phyloP scores from a whole-genome alignment of 1,140 invertebrate species.

The Ganaspis sp. region DNA sequence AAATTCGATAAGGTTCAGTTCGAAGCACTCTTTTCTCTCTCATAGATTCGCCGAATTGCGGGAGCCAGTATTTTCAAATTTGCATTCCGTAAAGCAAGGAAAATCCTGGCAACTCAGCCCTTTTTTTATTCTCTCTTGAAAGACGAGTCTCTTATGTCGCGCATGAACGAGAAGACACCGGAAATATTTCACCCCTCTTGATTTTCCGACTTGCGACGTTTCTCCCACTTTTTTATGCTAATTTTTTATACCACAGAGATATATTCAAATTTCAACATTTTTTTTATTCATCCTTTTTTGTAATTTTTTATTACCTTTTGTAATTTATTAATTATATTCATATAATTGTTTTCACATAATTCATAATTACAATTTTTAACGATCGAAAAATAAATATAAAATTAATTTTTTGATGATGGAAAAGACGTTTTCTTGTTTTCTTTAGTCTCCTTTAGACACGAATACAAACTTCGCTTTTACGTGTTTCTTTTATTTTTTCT shows the following conservation, averaged over 20 bases:
- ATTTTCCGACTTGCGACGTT: constrained; percentile 45
- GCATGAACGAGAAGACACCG: constrained; percentile 37
- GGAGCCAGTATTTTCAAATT: constrained; percentile 47
- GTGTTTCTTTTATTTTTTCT: constrained; percentile 42
- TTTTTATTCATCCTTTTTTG: too few species aligned
- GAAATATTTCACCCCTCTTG: constrained; percentile 57
- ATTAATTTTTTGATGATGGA: too few species aligned
- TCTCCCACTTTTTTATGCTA: constrained; percentile 3
- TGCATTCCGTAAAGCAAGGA: constrained; percentile 51
- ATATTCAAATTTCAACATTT: not conserved
- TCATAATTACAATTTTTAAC: too few species aligned
- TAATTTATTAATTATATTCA: too few species aligned
- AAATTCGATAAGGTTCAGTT: constrained; percentile 60
- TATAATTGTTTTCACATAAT: too few species aligned
- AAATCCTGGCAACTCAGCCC: constrained; percentile 48
- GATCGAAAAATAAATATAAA: too few species aligned
- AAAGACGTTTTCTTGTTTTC: too few species aligned
- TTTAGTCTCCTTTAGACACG: not conserved
- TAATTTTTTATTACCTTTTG: too few species aligned
- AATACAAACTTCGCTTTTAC: constrained; percentile 2
- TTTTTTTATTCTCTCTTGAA: constrained; percentile 44
- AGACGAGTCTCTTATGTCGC: constrained; percentile 45
- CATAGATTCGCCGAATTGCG: constrained; percentile 50
- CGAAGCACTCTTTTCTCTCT: constrained; percentile 46
- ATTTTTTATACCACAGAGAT: not conserved